Evolutionary conservation across 92 coral and sea anemone species (phyloP).

Genomic region (Parazoanthus swiftii): DNA sequence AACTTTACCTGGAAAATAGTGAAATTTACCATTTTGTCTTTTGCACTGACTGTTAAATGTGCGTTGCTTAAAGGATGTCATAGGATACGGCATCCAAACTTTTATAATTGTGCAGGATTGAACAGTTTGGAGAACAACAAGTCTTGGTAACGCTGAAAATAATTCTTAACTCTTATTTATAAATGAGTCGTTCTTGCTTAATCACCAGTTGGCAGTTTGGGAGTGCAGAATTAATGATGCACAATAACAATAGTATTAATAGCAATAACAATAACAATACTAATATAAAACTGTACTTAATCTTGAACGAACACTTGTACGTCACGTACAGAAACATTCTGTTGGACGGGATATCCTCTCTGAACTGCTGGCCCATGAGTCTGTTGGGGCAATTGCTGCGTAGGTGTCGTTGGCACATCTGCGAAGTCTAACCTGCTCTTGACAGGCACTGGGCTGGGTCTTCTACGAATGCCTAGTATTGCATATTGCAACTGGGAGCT

Average conservation of each 20-base stretch:
- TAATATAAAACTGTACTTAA: background rate
- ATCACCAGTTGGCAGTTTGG: background rate
- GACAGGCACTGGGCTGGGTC: constrained; percentile 72
- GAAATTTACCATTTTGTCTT: no score
- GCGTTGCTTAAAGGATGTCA: no score
- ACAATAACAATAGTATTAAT: background rate
- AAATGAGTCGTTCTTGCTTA: no score
- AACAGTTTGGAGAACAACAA: no score
- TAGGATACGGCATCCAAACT: no score
- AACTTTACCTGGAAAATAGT: no score
- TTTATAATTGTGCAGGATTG: no score
- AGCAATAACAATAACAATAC: background rate
- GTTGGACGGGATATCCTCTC: constrained; percentile 26
- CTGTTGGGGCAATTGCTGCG: constrained; percentile 46
- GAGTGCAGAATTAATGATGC: background rate
- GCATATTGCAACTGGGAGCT: constrained; percentile 89
- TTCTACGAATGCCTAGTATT: constrained; percentile 81
- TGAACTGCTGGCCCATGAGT: constrained; percentile 42
- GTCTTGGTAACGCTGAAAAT: no score
- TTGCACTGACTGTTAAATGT: no score
- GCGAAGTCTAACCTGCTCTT: constrained; percentile 56
- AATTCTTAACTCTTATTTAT: no score
- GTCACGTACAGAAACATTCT: constrained; percentile 29
- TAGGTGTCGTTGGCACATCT: constrained; percentile 40
- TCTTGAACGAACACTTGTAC: no score